Evolutionary conservation across 2,797 vertebrate genomes (phyloP), one percentile per base, ranked within the genome.

Genomic region (Oceanodroma leucorhoa): DNA sequence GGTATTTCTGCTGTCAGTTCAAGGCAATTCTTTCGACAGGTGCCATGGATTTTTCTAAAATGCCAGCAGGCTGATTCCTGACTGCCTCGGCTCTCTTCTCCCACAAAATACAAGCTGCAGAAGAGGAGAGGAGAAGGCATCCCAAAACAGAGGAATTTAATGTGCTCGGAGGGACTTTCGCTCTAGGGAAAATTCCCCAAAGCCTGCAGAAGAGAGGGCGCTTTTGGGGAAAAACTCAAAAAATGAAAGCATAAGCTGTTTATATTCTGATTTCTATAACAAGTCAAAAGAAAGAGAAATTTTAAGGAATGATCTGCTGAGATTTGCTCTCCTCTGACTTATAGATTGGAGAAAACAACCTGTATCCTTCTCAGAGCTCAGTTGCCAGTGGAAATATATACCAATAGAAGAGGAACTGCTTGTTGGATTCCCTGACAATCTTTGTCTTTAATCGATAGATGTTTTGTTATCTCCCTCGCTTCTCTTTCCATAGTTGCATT

Each of bases 31-130:
- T 89, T 88, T 53, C 15, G 70, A 79, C 66, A 87, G 19, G 64
- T 64, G 73, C 73, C 77, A 93, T 71, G 2, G 77, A 87, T 96
- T 96, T 93, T 89, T 90, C 66, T 79, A 23, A 89, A 91, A 67
- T 83, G 80, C 60, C 83, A 87, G 29, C 71, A 46, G 80, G 40
- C 43, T 86, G 72, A 66, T 45, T 94, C 77, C 75, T n/a, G 41
- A 18, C 66, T 64, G 36, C 60, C 36, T 76, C 2, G 1, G 43
- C 51, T 91, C 76, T 82, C 51, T 36, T 91, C 70, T 79, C n/a
- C 48, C 27, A 34, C 67, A 51, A 64, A 87, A 67, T 9, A 14
- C 41, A 61, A 27, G 24, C 36, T 13, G 13, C 55, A 38, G 21
- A 46, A 12, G 21, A 78, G 57, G 20, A 55, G n/a, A 69, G 54